A percentile compares a stretch with the other conserved stretches of the same genome.
phyloP scores from a whole-genome alignment of 2,113 vertebrate genomes.

The Laticauda laticaudata region DNA sequence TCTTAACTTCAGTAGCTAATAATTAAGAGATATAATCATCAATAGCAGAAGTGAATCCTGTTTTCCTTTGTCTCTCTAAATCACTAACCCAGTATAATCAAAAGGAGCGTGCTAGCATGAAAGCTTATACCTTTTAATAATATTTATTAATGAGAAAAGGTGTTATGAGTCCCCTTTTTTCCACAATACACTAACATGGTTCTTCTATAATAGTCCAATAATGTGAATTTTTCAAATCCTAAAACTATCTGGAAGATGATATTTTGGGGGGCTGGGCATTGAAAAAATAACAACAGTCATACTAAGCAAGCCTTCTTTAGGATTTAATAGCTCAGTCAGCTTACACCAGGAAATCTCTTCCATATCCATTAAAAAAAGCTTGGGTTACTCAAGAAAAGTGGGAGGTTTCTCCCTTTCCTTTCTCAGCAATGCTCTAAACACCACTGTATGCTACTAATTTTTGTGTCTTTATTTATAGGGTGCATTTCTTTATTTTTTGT shows the following conservation, averaged over 20 bases:
- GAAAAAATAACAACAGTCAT: background rate
- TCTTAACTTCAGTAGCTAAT: background rate
- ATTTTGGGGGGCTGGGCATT: background rate
- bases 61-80: background rate
- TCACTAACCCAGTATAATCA: background rate
- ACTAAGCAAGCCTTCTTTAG: background rate
- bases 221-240: background rate
- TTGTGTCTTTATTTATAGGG: background rate
- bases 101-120: background rate
- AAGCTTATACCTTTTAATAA: background rate
- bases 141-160: background rate
- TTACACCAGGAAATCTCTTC: background rate
- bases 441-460: background rate
- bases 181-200: background rate
- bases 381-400: background rate
- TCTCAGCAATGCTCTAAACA: background rate
- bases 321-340: background rate
- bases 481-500: background rate
- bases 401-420: background rate
- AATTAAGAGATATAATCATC: background rate
- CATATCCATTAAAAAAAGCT: background rate
- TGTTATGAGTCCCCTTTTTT: background rate
- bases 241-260: background rate
- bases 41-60: background rate
- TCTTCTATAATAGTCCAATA: background rate